A percentile compares a stretch with the other conserved stretches of the same genome.
Evolutionary conservation across 2,113 vertebrate genomes (phyloP).

Genomic region (Catharus minimus): DNA sequence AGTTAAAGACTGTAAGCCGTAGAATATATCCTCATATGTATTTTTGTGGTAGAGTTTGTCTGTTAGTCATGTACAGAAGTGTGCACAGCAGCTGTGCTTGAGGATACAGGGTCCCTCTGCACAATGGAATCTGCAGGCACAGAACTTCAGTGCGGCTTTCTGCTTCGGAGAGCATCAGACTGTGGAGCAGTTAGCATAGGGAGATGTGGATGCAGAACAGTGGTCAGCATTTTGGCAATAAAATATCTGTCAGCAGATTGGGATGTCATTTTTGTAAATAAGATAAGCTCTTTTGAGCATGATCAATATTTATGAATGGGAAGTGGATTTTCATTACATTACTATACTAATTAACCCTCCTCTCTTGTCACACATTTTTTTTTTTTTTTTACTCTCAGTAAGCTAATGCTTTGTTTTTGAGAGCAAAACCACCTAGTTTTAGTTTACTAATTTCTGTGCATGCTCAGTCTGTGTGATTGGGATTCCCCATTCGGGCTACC

Average conservation of each 20-base stretch:
- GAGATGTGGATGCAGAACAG: neutral
- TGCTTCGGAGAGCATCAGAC: neutral
- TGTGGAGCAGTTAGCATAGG: no score
- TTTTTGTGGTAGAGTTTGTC: neutral
- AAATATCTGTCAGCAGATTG: neutral
- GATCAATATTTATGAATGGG: neutral
- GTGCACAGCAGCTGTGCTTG: neutral
- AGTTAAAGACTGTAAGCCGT: neutral
- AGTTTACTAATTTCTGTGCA: neutral
- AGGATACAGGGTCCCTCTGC: neutral
- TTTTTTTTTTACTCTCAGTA: neutral
- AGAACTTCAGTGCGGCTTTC: neutral
- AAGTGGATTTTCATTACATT: neutral
- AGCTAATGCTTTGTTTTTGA: neutral
- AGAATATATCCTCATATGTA: neutral
- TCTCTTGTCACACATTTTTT: neutral
- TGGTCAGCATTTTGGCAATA: neutral
- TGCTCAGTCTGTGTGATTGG: neutral
- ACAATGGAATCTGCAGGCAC: fast-evolving
- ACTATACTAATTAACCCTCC: neutral
- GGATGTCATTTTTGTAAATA: neutral
- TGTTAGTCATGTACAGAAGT: neutral
- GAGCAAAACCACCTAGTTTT: neutral
- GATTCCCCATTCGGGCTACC: neutral
- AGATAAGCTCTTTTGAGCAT: neutral